Evolutionary conservation across 2,113 vertebrate species (phyloP), one percentile per base, ranked within the genome.

Genomic region (Emydocephalus ijimae): DNA sequence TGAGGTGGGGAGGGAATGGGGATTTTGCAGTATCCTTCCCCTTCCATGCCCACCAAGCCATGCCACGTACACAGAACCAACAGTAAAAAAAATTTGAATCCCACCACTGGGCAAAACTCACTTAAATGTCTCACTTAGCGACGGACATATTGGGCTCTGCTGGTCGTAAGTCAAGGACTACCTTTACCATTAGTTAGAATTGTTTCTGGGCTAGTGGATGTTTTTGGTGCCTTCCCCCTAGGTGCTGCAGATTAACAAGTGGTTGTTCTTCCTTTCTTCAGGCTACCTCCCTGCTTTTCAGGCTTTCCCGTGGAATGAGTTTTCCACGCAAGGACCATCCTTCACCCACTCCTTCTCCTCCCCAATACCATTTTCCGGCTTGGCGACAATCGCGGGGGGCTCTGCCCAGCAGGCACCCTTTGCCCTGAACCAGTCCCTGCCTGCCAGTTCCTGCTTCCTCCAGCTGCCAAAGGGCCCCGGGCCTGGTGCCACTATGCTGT

Each of bases 231-330:
- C 26, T n/a, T n/a, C 61, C 4, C 61, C 0, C 7, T 8, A 6
- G 34, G 18, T 3, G 14, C 34, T 8, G 14, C 34, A 2, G 3
- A 89, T 23, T 12, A 21, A 59, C 8, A 29, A 1, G 0, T 34
- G 1, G 2, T 4, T 61, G 69, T 91, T 92, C 69, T 34, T 92
- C 85, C 45, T n/a, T 89, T 55, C 57, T 93, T 8, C 50, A 95
- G 91, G 91, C 89, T 95, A 74, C n/a, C 59, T 95, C 8, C 1
- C 88, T 48, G 50, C 91, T 69, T 96, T 94, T 89, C 95, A 95
- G 0, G 12, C 95, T n/a, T 89, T 94, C 54, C 34, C 93, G 29
- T 97, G 97, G 97, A 95, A 90, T 91, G 97, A 97, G 18, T 88
- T 94, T 90, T 96, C 92, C 3, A 0, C 91, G 34, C 95, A 95